phyloP scores from a whole-genome alignment of 2,113 vertebrate species.

The Terrapene triunguis region DNA sequence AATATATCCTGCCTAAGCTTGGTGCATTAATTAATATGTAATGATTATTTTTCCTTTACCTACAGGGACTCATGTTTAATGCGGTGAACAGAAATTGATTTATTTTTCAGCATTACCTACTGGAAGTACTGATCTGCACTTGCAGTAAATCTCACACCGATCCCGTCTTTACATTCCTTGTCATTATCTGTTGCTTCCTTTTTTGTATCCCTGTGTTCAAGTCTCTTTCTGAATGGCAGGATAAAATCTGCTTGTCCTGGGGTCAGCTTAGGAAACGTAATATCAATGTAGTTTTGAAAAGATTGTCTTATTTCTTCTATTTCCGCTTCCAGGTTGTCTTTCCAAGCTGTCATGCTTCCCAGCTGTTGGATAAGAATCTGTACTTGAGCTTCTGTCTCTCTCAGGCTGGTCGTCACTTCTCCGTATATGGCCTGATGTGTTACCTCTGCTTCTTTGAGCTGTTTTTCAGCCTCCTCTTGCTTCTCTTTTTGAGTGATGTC shows the following conservation, averaged over 20 bases:
- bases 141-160: background rate
- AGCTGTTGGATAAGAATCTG: constrained; percentile 47
- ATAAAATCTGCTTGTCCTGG: constrained; percentile 80
- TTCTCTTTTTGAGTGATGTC: constrained; percentile 46
- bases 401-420: constrained; percentile 30
- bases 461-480: constrained; percentile 54
- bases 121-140: background rate
- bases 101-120: constrained; percentile 19
- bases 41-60: background rate
- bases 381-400: constrained; percentile 56
- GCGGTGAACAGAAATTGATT: background rate
- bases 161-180: background rate
- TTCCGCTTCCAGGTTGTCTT: constrained; percentile 78
- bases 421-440: constrained; percentile 49
- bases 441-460: constrained; percentile 46
- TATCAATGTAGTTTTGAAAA: constrained; percentile 79
- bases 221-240: constrained; percentile 75
- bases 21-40: background rate
- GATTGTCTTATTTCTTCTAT: constrained; percentile 74
- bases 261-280: constrained; percentile 74
- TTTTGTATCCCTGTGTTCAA: background rate
- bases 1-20: background rate
- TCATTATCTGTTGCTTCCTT: background rate
- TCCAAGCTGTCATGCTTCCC: constrained; percentile 73
- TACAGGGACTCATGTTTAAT: background rate